Evolutionary conservation across 1,140 invertebrate genomes (phyloP).

Genomic region (Procambarus virginalis): DNA sequence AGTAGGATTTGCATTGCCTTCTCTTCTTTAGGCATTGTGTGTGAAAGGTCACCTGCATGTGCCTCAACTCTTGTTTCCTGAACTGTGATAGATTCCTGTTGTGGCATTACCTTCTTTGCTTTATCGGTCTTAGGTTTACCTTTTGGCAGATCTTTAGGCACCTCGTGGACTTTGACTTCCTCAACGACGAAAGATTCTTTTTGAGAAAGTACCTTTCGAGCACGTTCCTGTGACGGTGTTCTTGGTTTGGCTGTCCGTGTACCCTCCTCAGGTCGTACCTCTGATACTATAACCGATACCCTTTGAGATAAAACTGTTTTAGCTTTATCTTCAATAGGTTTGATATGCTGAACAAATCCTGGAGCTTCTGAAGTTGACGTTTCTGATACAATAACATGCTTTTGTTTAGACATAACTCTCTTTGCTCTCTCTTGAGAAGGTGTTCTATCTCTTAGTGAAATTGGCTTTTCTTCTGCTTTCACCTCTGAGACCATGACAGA

Average conservation of each 20-base stretch:
- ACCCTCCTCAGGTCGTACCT: conserved; percentile 76
- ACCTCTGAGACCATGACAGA: conserved; percentile 77
- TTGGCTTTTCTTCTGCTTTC: conserved; percentile 75
- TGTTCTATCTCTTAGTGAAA: conserved; percentile 74
- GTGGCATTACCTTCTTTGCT: conserved; percentile 50
- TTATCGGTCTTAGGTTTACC: conserved; percentile 49
- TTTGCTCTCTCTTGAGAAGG: conserved; percentile 75
- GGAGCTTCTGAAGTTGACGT: conserved; percentile 42
- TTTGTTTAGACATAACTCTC: conserved; percentile 74
- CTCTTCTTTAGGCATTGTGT: conserved; percentile 47
- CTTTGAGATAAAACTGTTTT: conserved; percentile 44
- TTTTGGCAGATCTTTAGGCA: conserved; percentile 50
- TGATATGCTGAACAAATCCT: conserved; percentile 33
- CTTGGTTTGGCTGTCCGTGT: conserved; percentile 29
- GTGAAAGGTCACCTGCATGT: conserved; percentile 29
- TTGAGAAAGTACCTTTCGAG: conserved; percentile 31
- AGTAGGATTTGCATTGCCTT: conserved; percentile 30
- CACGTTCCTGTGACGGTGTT: conserved; percentile 46
- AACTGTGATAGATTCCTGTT: conserved; percentile 57
- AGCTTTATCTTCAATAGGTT: conserved; percentile 50
- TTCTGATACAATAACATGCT: conserved; percentile 51
- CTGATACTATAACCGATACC: conserved; percentile 76
- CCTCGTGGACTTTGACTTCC: conserved; percentile 52
- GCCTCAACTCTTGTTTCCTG: conserved; percentile 46
- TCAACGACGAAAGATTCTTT: conserved; percentile 49